Evolutionary conservation across 1,140 invertebrate species (phyloP), one percentile per base, ranked within the genome.

Genomic region (Olivierus martensii): DNA sequence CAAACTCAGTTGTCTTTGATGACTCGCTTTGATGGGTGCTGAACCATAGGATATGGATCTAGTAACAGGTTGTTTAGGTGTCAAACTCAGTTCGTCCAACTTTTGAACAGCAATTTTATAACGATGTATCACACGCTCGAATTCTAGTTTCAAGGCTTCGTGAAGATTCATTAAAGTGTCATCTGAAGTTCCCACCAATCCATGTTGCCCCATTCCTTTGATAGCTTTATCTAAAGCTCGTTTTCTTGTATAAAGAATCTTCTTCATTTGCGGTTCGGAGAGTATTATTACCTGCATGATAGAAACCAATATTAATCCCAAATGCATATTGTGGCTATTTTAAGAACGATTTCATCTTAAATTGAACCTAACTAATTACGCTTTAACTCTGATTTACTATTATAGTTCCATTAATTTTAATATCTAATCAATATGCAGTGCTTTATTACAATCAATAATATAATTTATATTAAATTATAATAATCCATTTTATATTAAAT

Each of bases 71-170:
- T 65, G 57, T 51, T 69, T 75, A 15, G 68, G 66, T 9, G 67
- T 63, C 28, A 75, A 58, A 63, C 80, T 79, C 62, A 87, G 69
- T 64, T 88, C 84, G 52, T 92, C 86, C 53, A 93, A 70, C 67
- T 87, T 90, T 61, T 87, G 83, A 42, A 94, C 69, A 14, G 87
- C 88, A 57, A 77, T 78, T 67, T 89, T 90, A 70, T 89, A 93
- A 19, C 84, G 82, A 17, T 87, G 84, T 14, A 86, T 79, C 28
- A 88, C 81, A 39, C 78, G 71, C 60, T 87, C 83, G 41, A 94
- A 79, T 69, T 92, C 85, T 11, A 83, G 77, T 68, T 83, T 55
- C 10, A 60, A 34, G 17, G 59, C 57, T 51, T 59, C 73, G 61
- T 77, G 76, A 3, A 79, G 63, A 53, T 74, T 74, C 53, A 75